Conservation (phyloP, 2,113 vertebrate genomes). For the Grammomys dolichurus region DNA sequence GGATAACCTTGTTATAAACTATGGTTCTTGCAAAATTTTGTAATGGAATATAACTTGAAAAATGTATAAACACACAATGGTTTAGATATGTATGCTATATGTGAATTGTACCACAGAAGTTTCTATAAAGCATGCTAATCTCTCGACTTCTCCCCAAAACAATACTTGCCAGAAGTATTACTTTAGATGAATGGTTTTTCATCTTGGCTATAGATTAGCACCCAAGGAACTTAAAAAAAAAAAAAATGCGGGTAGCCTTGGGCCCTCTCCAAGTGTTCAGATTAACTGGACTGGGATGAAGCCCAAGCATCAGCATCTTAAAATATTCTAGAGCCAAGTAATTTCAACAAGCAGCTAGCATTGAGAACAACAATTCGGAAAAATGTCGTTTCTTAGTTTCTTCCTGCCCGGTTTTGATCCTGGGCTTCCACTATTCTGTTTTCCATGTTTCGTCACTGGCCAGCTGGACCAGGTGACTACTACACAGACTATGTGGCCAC, state of each 20-base stretch:
- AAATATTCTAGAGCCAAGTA: neutral
- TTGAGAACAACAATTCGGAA: neutral
- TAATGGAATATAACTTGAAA: conserved; percentile 47
- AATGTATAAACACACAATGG: neutral
- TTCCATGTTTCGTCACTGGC: neutral
- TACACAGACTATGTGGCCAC: conserved; percentile 99
- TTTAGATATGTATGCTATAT: conserved; percentile 5
- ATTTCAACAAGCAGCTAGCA: neutral
- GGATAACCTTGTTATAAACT: conserved; percentile 12
- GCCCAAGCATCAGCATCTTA: neutral
- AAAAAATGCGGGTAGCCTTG: too few species aligned
- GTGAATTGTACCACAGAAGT: neutral
- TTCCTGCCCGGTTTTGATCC: neutral
- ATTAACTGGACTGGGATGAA: neutral
- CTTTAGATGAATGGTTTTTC: conserved; percentile 50
- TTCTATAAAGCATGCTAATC: conserved; percentile 1
- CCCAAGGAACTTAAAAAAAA: neutral
- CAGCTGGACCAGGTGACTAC: conserved; percentile 95
- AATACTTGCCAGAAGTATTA: conserved; percentile 37
- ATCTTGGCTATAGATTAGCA: conserved; percentile 39
- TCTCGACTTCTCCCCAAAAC: conserved; percentile 18
- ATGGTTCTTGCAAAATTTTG: conserved; percentile 2
- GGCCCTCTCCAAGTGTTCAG: neutral
- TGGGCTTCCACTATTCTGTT: neutral
- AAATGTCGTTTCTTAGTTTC: neutral